These are phyloP conservation scores for Bimastos eiseni DNA, from an alignment of 2,888 invertebrate species.

Conservation along the genomic window DNA sequence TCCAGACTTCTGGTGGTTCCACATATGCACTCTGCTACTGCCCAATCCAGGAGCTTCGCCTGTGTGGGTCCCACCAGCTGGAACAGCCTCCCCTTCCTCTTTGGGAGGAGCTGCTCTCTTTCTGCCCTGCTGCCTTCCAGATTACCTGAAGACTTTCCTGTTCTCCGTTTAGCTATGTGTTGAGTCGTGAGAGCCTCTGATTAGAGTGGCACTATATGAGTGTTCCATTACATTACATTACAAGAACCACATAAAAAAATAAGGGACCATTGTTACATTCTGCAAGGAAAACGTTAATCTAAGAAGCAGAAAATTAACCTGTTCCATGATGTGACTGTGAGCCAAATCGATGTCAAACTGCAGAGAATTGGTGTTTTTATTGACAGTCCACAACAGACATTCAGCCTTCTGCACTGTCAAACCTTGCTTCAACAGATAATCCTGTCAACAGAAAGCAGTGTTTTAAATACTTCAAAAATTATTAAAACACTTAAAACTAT, in stretches of 20 bases:
- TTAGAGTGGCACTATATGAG: too few species aligned
- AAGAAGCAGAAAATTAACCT: constrained; percentile 49
- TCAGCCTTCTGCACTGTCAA: constrained; percentile 53
- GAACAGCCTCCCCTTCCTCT: too few species aligned
- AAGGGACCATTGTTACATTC: neutral
- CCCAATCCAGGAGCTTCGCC: too few species aligned
- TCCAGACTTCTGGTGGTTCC: too few species aligned
- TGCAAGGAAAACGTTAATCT: neutral
- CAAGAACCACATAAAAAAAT: neutral
- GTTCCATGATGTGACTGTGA: constrained; percentile 65
- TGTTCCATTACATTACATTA: too few species aligned
- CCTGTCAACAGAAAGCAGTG: constrained; percentile 62
- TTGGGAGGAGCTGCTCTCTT: too few species aligned
- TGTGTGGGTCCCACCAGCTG: too few species aligned
- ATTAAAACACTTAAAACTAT: neutral
- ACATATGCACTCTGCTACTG: too few species aligned
- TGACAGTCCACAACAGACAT: constrained; percentile 49
- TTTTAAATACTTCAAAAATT: neutral
- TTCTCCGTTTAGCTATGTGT: too few species aligned
- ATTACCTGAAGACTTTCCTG: too few species aligned
- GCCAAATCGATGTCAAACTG: constrained; percentile 69
- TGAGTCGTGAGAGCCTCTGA: too few species aligned
- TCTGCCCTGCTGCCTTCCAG: too few species aligned
- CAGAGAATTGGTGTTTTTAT: constrained; percentile 72
- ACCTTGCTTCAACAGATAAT: constrained; percentile 74